A percentile compares a stretch with the other conserved stretches of the same genome.
Conservation (phyloP, 2,797 vertebrate genomes). For the Pantherophis vulpinus region DNA sequence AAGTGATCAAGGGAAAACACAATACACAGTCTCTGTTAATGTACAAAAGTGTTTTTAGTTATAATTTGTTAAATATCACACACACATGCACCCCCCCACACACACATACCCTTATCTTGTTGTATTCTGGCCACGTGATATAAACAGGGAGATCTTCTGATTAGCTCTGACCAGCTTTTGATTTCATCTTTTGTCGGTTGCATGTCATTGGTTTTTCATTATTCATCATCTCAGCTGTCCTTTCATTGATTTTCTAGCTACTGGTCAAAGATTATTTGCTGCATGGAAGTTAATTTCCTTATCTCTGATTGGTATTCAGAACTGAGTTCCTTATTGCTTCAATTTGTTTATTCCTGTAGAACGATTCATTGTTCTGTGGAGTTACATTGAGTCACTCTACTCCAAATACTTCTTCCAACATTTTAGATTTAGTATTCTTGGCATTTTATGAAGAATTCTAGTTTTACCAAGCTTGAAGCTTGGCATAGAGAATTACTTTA, state of each 20-base stretch:
- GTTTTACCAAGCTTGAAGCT: background rate
- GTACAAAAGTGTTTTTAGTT: background rate
- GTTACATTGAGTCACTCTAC: background rate
- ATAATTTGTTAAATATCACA: background rate
- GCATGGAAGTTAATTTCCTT: background rate
- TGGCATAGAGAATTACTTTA: background rate
- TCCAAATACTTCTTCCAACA: background rate
- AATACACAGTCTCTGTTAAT: background rate
- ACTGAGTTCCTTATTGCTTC: background rate
- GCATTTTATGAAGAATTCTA: background rate
- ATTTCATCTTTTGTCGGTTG: background rate
- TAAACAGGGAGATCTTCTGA: background rate
- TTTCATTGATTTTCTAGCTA: background rate
- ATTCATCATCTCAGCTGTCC: background rate
- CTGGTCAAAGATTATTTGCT: background rate
- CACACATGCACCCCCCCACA: background rate
- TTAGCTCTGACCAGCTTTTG: background rate
- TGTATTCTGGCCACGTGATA: background rate
- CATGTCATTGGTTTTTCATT: background rate
- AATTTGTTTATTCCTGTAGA: background rate
- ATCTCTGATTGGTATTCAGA: background rate
- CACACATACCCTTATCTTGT: background rate
- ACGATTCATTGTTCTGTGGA: background rate
- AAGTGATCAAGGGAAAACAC: background rate
- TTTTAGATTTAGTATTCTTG: background rate